Conservation (phyloP, 2,113 vertebrate genomes). For the Piaya cayana region DNA sequence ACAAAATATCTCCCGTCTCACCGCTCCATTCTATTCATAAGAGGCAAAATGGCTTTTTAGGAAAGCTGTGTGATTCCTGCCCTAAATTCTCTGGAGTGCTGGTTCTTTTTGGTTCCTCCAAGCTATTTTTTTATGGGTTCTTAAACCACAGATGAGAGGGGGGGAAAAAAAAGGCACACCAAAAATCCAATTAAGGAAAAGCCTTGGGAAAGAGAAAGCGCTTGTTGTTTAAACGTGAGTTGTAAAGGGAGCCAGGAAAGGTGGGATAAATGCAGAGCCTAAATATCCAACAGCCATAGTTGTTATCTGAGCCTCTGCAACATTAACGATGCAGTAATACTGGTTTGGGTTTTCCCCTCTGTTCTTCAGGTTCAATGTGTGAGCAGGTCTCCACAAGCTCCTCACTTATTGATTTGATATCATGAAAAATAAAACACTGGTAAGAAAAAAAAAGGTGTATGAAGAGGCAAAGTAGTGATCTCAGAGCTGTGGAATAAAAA, state of each 20-base stretch:
- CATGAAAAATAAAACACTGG: neutral
- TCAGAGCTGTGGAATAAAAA: neutral
- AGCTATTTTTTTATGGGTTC: constrained; percentile 12
- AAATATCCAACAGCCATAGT: constrained; percentile 9
- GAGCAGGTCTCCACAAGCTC: constrained; percentile 63
- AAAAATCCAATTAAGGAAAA: constrained; percentile 36
- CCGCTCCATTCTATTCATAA: neutral
- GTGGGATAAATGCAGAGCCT: neutral
- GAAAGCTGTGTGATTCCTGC: neutral
- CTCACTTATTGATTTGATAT: neutral
- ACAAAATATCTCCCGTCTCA: neutral
- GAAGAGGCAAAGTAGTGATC: neutral
- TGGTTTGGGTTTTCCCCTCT: constrained; percentile 58
- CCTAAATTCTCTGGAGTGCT: neutral
- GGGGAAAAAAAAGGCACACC: neutral
- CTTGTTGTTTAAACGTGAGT: constrained; percentile 16
- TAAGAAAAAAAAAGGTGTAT: neutral
- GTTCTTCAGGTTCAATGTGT: neutral
- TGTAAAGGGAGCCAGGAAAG: constrained; percentile 27
- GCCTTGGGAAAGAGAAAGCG: constrained; percentile 45
- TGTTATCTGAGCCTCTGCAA: constrained; percentile 29
- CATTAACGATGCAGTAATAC: constrained; percentile 1
- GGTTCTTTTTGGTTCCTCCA: neutral
- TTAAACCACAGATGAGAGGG: neutral
- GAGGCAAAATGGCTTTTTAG: neutral